Conservation (phyloP, 2,888 invertebrate genomes). For the Drosophila mercatorum region DNA sequence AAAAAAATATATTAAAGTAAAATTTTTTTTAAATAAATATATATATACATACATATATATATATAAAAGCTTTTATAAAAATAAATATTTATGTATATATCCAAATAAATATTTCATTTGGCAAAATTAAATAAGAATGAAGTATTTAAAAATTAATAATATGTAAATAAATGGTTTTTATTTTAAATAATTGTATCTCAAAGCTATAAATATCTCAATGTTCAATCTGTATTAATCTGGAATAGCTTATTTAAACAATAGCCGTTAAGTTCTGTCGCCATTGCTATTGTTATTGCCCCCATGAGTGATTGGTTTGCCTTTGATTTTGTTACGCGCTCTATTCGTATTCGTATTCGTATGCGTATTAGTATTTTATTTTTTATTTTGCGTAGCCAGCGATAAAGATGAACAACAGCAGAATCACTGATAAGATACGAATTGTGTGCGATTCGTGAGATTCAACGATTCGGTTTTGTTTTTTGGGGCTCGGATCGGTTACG, state of each 20-base stretch:
- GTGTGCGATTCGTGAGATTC: slow-evolving; percentile 21
- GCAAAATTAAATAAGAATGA: too few relatives aligned
- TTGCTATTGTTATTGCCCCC: slow-evolving; percentile 25
- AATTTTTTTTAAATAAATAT: background rate
- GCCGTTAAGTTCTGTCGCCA: slow-evolving; percentile 14
- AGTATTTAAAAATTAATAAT: too few relatives aligned
- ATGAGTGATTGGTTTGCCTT: slow-evolving; percentile 46
- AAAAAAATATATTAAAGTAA: background rate
- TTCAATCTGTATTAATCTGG: slow-evolving; percentile 15
- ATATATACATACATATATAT: background rate
- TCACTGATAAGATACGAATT: slow-evolving; percentile 68
- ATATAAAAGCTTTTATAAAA: background rate
- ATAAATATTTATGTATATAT: background rate
- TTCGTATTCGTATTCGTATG: slow-evolving; percentile 12
- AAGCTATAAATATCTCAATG: slow-evolving; percentile 10
- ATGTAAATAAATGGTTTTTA: too few relatives aligned
- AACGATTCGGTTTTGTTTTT: slow-evolving; percentile 28
- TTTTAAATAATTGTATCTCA: background rate
- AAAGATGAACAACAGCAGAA: slow-evolving; percentile 56
- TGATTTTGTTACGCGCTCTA: slow-evolving; percentile 48
- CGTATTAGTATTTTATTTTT: slow-evolving; percentile 24
- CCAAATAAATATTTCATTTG: too few relatives aligned
- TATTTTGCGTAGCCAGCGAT: slow-evolving; percentile 56
- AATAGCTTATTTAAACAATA: slow-evolving; percentile 22
- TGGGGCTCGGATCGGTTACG: slow-evolving; percentile 30